Conservation (phyloP, 2,113 vertebrate genomes). For the Malurus alboscapulatus region DNA sequence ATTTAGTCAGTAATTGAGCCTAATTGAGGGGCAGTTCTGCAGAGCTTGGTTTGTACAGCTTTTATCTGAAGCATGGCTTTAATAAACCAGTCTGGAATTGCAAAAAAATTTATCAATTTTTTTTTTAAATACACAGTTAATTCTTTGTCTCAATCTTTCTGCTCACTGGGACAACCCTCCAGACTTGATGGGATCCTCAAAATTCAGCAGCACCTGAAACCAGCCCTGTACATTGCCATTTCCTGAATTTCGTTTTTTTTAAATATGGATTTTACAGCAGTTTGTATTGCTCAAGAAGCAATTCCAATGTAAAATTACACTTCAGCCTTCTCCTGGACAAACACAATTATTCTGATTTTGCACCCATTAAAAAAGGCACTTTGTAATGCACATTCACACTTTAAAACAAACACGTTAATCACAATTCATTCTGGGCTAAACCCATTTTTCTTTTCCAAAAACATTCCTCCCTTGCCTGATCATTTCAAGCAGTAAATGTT, state of each 20-base stretch:
- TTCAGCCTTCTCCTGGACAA: neutral
- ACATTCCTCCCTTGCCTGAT: neutral
- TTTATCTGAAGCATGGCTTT: neutral
- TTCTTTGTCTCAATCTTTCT: neutral
- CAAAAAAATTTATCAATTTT: neutral
- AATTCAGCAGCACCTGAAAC: neutral
- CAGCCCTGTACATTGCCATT: neutral
- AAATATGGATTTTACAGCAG: neutral
- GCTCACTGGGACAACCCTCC: neutral
- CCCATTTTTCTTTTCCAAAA: neutral
- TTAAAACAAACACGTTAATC: neutral
- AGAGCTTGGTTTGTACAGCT: neutral
- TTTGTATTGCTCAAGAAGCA: neutral
- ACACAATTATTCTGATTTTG: neutral
- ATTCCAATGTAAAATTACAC: neutral
- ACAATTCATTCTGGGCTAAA: neutral
- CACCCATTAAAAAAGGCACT: neutral
- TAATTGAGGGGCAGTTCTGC: neutral
- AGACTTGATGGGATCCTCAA: rapidly evolving
- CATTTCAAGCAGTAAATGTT: rapidly evolving
- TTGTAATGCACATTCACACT: rapidly evolving
- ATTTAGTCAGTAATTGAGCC: slow-evolving; percentile 6
- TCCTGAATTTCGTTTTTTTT: neutral
- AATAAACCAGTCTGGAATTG: neutral
- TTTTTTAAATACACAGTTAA: neutral